A percentile compares a stretch with the other conserved stretches of the same genome.
These are phyloP conservation scores for Xyrichtys novacula DNA, from an alignment of 2,797 vertebrate species.

Conservation along the genomic window DNA sequence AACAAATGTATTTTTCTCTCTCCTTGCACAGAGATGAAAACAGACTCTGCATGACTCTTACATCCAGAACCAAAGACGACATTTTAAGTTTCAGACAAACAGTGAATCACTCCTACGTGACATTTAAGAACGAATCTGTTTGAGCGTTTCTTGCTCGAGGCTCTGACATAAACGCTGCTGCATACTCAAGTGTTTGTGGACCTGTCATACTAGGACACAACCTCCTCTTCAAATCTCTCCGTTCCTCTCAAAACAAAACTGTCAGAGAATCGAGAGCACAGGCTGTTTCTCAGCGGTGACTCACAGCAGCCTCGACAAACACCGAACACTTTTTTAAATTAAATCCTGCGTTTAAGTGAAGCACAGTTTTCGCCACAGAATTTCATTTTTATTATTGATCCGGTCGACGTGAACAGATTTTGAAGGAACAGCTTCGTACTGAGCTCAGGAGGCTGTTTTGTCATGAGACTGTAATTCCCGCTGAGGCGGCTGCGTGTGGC, in stretches of 20 bases:
- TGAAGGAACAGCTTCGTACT: no score
- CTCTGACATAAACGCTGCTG: not conserved
- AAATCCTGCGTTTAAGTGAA: not conserved
- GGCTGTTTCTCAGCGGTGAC: not conserved
- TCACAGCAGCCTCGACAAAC: not conserved
- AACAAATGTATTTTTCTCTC: no score
- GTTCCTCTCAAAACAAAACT: not conserved
- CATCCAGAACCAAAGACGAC: not conserved
- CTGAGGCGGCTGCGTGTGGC: constrained; percentile 12
- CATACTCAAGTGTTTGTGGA: not conserved
- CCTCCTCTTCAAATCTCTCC: not conserved
- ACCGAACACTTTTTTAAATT: not conserved
- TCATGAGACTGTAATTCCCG: no score
- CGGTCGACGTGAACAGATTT: not conserved
- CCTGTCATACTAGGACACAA: not conserved
- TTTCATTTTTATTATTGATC: not conserved
- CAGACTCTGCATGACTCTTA: not conserved
- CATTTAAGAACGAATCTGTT: not conserved
- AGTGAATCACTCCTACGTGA: not conserved
- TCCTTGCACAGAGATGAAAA: no score
- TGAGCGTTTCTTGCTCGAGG: not conserved
- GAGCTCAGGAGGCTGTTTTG: no score
- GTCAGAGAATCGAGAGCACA: not conserved
- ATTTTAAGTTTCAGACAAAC: not conserved
- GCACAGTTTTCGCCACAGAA: not conserved